Base-by-base conservation (phyloP, 2,888 invertebrate genomes). In the Melieria crassipennis region DNA sequence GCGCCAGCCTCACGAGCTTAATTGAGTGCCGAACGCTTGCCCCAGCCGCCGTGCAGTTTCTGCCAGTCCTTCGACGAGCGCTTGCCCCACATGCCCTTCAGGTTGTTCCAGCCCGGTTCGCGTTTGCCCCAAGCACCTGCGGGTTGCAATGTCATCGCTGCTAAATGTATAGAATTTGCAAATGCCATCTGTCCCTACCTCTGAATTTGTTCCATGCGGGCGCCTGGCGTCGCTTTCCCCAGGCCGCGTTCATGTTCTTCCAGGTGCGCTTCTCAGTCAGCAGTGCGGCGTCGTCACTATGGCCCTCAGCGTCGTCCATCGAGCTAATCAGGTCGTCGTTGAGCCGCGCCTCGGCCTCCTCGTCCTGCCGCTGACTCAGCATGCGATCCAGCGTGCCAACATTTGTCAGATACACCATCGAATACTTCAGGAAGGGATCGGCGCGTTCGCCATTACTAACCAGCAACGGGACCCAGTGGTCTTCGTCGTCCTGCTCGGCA, bases 51-150 rank as follows among this genome's bases (percentile, higher is more conserved):
- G 48, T 85, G 83, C 61, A 87, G 76, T 78, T 85, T 86, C 63
- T 84, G 84, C 87, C 87, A 87, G 73, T 86, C 87, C 71, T 80
- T 80, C 5, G 77, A 63, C 5, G 81, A 75, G 73, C 93, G 89
- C 85, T 93, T 93, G 79, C 93, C 93, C 93, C 93, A 93, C 86
- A 93, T 90, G 73, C 93, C 93, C 86, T 92, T 91, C 78, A 93
- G 88, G 85, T 93, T 93, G 83, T 92, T 92, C 93, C 93, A 93
- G 84, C 91, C 92, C 10, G 92, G 92, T 81, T 93, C 92, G 73
- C 93, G 89, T 87, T 93, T 93, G 82, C 92, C 93, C 92, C 92
- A 92, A 82, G 91, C 89, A 82, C 92, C 92, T 92, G 88, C 16
- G 79, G 78, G 69, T 48, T 47, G 30, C 58, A 58, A 58, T 50